These are phyloP conservation scores for Clarias fuscus DNA, from an alignment of 2,797 vertebrate genomes.

Conservation along the genomic window DNA sequence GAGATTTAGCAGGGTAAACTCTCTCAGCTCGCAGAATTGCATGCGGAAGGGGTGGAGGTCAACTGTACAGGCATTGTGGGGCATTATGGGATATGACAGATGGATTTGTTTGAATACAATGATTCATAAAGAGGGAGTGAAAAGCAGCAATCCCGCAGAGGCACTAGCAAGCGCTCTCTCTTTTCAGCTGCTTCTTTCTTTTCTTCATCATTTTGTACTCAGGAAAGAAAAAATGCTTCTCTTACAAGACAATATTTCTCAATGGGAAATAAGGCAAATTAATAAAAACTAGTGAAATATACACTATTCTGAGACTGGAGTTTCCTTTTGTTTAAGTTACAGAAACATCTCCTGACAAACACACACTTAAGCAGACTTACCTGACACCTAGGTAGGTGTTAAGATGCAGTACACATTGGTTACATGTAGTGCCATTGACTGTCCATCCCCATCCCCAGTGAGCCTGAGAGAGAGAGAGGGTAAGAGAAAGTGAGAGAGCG, in stretches of 20 bases:
- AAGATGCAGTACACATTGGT: constrained; percentile 81
- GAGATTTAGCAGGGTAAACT: constrained; percentile 74
- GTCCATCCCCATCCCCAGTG: constrained; percentile 92
- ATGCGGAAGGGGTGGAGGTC: constrained; percentile 75
- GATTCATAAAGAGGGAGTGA: constrained; percentile 82
- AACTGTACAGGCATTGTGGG: constrained; percentile 81
- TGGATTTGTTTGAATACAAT: constrained; percentile 85
- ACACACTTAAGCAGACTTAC: constrained; percentile 16
- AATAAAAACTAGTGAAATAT: too few relatives aligned
- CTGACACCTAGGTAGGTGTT: constrained; percentile 44
- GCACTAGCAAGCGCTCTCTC: constrained; percentile 27
- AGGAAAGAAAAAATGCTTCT: not conserved
- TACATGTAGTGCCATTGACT: constrained; percentile 98
- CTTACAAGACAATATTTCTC: not conserved
- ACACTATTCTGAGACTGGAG: not conserved
- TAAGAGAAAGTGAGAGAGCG: not conserved
- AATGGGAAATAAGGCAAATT: not conserved
- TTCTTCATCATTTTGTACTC: not conserved
- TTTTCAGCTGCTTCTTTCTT: not conserved
- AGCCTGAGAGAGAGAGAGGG: constrained; percentile 71
- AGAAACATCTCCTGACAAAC: not conserved
- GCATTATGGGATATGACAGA: constrained; percentile 87
- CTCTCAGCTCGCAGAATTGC: constrained; percentile 78
- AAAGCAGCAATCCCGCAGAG: constrained; percentile 46
- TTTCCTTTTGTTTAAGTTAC: not conserved